These are phyloP conservation scores for Dendronephthya gigantea DNA, from an alignment of 64 coral and sea anemone genomes.

Conservation along the genomic window DNA sequence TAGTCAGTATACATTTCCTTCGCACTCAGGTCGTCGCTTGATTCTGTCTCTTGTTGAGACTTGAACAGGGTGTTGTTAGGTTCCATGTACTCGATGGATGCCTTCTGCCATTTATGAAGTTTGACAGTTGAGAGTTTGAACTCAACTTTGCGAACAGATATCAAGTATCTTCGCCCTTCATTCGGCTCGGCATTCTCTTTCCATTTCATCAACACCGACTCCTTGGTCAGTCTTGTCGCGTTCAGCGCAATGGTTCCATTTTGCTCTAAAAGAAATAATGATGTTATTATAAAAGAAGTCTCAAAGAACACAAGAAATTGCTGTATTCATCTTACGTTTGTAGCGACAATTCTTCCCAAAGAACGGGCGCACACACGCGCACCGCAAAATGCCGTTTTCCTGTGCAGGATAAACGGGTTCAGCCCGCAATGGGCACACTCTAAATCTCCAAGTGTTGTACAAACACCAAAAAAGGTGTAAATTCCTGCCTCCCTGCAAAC, in stretches of 20 bases:
- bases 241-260: neutral
- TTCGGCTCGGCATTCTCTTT: neutral
- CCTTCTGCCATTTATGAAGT: neutral
- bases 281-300: neutral
- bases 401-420: neutral
- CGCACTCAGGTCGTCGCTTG: too few species aligned
- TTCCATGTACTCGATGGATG: neutral
- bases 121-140: neutral
- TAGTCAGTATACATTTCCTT: neutral
- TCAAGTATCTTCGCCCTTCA: neutral
- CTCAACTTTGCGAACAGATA: neutral
- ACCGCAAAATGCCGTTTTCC: neutral
- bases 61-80: neutral
- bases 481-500: too few species aligned
- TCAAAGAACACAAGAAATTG: neutral
- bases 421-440: neutral
- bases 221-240: neutral
- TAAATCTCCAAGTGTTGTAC: too few species aligned
- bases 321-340: neutral
- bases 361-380: neutral
- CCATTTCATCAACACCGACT: neutral
- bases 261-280: neutral
- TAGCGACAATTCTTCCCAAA: neutral
- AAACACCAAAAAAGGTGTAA: too few species aligned
- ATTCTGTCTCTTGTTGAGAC: too few species aligned